Evolutionary conservation across 1,140 invertebrate genomes (phyloP), one percentile per base, ranked within the genome.

Genomic region (Calosoma granatense): DNA sequence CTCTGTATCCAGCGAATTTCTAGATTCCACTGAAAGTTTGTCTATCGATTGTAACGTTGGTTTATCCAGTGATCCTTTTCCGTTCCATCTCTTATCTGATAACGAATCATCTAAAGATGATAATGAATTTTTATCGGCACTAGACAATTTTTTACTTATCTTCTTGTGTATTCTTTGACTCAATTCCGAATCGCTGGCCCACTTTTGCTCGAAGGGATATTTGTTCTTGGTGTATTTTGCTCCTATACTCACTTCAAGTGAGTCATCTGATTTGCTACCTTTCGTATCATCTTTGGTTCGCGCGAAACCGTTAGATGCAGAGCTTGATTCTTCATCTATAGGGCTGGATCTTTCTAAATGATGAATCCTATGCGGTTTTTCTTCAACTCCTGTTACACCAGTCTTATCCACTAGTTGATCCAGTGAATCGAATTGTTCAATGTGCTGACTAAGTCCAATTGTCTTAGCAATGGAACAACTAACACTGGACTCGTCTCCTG

Each of bases 391-490:
- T 6, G 6, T 14, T 6, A 30, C 14, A 6, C 14, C 14, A 6
- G 57, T 59, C 57, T 70, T 70, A 47, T 71, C 67, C 23, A 14
- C 26, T 14, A 67, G 47, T 36, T 68, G 66, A 11, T 71, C 69
- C 20, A 61, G 62, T 1, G 60, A 63, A 6, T 67, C 61, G 54
- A 75, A 74, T 61, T 79, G 80, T 59, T 82, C 81, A 57, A 83
- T 82, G 64, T 82, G 81, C 67, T 87, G 84, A 6, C 86, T 87
- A 57, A 88, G 84, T 1, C 86, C 86, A 55, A 88, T 72, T 0
- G 86, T 84, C 55, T 84, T 75, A 14, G 85, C 85, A 61, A 89
- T 88, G 0, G 86, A 87, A 68, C 85, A 88, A 60, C 86, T 88
- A 2, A 85, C 81, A 63, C 86, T 88, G 1, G 86, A 87, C 56